phyloP scores from a whole-genome alignment of 1,140 invertebrate species.

The Andrena cerasifolii region DNA sequence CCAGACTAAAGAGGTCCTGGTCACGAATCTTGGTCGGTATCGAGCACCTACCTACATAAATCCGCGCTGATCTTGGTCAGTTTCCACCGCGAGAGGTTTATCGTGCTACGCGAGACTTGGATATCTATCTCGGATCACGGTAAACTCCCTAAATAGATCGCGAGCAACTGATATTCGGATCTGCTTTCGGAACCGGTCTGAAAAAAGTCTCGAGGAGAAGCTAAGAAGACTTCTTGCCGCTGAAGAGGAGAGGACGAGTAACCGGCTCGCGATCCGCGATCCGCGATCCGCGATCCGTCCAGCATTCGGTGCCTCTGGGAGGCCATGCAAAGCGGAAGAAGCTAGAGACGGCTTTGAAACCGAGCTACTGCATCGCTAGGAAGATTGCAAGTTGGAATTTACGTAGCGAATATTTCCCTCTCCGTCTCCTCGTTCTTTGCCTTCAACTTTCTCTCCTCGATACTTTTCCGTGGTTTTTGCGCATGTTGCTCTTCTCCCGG shows the following conservation, averaged over 20 bases:
- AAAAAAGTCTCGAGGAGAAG: background rate
- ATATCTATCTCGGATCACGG: no score
- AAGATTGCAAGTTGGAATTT: constrained; percentile 64
- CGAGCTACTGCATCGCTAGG: constrained; percentile 57
- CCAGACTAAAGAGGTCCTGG: no score
- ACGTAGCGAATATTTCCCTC: constrained; percentile 53
- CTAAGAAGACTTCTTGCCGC: background rate
- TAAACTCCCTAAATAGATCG: background rate
- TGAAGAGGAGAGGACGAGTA: constrained; percentile 25
- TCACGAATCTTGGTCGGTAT: no score
- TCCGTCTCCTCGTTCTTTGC: constrained; percentile 1
- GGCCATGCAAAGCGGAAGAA: constrained; percentile 61
- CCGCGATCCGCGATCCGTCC: no score
- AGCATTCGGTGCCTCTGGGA: background rate
- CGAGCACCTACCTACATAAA: no score
- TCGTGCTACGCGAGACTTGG: constrained; percentile 7
- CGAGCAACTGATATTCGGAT: background rate
- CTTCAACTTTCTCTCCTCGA: constrained; percentile 33
- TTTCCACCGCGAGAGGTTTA: constrained; percentile 14
- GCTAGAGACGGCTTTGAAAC: constrained; percentile 16
- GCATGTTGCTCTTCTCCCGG: no score
- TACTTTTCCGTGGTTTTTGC: background rate
- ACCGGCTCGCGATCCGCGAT: background rate
- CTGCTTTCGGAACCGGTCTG: background rate
- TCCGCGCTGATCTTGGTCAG: constrained; percentile 25